Conservation (phyloP, 1,140 invertebrate genomes). For the Bactericera cockerelli region DNA sequence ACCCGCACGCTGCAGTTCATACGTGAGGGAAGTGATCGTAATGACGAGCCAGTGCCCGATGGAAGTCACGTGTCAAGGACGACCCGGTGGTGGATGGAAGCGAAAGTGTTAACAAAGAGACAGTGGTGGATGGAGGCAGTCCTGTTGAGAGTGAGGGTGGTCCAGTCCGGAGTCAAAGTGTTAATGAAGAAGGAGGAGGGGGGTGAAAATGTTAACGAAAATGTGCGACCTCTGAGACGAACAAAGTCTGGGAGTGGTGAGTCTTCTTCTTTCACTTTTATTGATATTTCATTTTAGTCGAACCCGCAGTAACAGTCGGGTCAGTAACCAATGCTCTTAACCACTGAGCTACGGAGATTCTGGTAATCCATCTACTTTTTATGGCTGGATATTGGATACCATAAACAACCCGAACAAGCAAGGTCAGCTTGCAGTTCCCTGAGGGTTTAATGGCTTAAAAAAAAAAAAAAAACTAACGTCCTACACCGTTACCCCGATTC, state of each 20-base stretch:
- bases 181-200: neutral
- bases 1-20: conserved; percentile 51
- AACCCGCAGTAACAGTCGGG: too few relatives aligned
- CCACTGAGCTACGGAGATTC: too few relatives aligned
- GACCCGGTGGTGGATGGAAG: neutral
- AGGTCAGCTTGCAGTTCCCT: too few relatives aligned
- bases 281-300: too few relatives aligned
- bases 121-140: neutral
- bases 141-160: neutral
- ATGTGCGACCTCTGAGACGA: neutral
- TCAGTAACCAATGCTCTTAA: too few relatives aligned
- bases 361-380: too few relatives aligned
- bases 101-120: neutral
- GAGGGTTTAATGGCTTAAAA: too few relatives aligned
- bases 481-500: too few relatives aligned
- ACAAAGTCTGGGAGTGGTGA: conserved; percentile 10
- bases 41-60: conserved; percentile 17
- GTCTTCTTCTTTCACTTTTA: neutral
- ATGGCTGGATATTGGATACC: too few relatives aligned
- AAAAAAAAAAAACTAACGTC: too few relatives aligned
- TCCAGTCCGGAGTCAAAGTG: neutral
- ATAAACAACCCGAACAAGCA: too few relatives aligned
- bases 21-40: conserved; percentile 25
- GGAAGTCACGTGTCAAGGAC: neutral
- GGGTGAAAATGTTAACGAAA: neutral